Percentiles rank a stretch among this genome's conserved stretches.
Evolutionary conservation across 2,113 vertebrate species (phyloP).

Genomic region (Nesospiza acunhae): DNA sequence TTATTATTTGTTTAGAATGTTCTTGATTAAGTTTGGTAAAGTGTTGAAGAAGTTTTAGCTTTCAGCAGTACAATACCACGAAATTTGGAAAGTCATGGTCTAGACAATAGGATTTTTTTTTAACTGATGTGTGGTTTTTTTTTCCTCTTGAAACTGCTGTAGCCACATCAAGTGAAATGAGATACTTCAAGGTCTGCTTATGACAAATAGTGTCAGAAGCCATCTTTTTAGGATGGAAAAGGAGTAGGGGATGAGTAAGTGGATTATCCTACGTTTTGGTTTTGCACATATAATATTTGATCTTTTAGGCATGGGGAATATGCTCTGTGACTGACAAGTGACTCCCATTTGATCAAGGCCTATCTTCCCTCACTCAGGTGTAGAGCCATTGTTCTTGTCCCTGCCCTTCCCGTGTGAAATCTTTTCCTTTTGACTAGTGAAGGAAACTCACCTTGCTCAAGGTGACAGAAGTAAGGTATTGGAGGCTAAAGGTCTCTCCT

Average conservation of each 20-base stretch:
- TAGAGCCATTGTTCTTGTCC: background rate
- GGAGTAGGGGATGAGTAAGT: background rate
- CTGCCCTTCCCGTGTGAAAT: background rate
- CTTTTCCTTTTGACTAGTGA: background rate
- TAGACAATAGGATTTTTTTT: background rate
- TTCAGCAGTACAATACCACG: background rate
- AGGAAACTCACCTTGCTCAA: background rate
- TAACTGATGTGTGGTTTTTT: rapidly evolving
- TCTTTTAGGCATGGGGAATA: background rate
- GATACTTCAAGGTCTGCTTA: background rate
- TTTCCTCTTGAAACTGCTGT: background rate
- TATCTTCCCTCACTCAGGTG: background rate
- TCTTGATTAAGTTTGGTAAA: background rate
- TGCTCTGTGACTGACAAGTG: background rate
- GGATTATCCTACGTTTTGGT: rapidly evolving
- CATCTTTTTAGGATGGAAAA: background rate
- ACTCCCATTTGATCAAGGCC: background rate
- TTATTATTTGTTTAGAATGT: background rate
- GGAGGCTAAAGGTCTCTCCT: background rate
- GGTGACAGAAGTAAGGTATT: background rate
- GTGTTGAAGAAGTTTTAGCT: background rate
- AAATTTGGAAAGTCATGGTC: background rate
- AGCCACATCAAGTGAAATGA: background rate
- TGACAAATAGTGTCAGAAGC: background rate
- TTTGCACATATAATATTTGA: background rate